Base-by-base conservation (phyloP, 1,140 invertebrate genomes). In the Leptinotarsa undecemlineata region DNA sequence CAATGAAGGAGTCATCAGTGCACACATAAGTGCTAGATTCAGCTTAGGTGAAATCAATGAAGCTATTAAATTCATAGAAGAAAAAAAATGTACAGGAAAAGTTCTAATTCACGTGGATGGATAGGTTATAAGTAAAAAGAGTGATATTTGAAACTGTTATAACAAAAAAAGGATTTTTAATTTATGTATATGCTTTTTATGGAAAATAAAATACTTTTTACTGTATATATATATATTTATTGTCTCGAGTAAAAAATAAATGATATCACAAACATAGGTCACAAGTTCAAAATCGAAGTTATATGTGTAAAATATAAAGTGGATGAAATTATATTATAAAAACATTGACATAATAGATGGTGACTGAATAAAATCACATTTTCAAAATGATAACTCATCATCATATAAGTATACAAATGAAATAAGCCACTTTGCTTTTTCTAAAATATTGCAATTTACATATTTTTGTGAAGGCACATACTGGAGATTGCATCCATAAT, bases 11-110 rank as follows among this genome's bases (percentile, higher is more conserved):
- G 76, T 87, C 47, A 85, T 89, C 48, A 82, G 82, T 21, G 87
- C 88, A 5, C 86, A 87, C 78, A 83, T 88, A 8, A 87, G 87
- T 72, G 83, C 84, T 57, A 81, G 81, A 26, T 89, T 86, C 78
- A 79, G 81, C n/a, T 77, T 89, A 23, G 82, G 86, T 21, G 80
- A 88, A 66, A 82, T 87, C 6, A 87, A 88, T 79, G 83, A 87
- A 42, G 88, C 88, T 19, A 82, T 89, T 15, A 80, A 86, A 70
- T 86, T 83, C 80, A 84, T 88, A 61, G 82, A 84, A 68, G 84
- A 86, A 33, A 85, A 85, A 72, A 86, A 86, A 79, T 86, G 86
- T 71, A 87, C 86, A 21, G 87, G 88, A 62, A 89, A 89, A 84
- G 84, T 88, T 60, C 78, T 89, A 26, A 82, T 89, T 70, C 75